Evolutionary conservation across 2,113 vertebrate genomes (phyloP), one percentile per base, ranked within the genome.

Genomic region (Bubo blakistoni): DNA sequence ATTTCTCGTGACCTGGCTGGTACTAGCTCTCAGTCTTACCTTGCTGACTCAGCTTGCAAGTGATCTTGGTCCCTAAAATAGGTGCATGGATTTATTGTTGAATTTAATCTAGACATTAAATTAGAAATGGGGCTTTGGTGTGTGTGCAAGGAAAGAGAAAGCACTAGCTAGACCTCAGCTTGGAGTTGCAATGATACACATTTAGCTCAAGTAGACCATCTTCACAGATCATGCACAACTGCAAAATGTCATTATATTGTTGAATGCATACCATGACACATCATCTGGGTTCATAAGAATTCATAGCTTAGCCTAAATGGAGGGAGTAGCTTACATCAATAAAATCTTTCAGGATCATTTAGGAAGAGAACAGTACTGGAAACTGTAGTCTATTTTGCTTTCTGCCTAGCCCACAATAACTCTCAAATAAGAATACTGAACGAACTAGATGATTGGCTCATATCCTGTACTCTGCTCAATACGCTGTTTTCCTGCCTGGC

Each of bases 371-470:
- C 80, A 89, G 52, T 24, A 63, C 67, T 63, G 59, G 80, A 90
- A 93, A 79, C 93, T 73, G 71, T 67, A 70, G 85, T 90, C 82
- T 93, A 6, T 83, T 96, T 80, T 95, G 42, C 82, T 86, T 89
- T 96, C 67, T 92, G 82, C 78, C 44, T 79, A 80, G 49, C 42
- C 59, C 40, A 10, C 79, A 90, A 44, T 88, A 88, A 78, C 85
- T 82, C 58, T 92, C 82, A 90, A 92, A 95, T 67, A 88, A 91
- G 93, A 92, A 58, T 87, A 97, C 92, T 87, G 94, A 97, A 47
- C 92, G 86, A 86, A 55, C 55, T 83, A 42, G 80, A 89, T 87
- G 80, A 89, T 87, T 79, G 91, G 89, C 81, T 95, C 63, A 12
- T 52, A 63, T 76, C 52, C 86, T 72, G 44, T 54, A 57, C 40